Conservation (phyloP, 2,113 vertebrate species). For the Engraulis encrasicolus region DNA sequence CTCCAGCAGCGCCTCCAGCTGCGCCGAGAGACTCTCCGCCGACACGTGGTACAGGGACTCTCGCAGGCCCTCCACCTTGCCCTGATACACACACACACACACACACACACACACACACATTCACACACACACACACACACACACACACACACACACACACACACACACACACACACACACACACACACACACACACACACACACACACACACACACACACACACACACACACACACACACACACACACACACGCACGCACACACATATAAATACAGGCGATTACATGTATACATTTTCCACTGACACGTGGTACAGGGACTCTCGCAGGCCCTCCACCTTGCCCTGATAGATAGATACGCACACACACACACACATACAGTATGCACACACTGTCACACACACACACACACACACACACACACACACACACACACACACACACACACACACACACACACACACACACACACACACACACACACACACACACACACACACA, state of each 20-base stretch:
- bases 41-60: conserved; percentile 85
- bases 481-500: too few relatives aligned
- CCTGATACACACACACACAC: conserved; percentile 22
- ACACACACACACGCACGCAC: too few relatives aligned
- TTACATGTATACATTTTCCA: too few relatives aligned
- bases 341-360: conserved; percentile 24
- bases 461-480: too few relatives aligned
- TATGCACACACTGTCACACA: background rate
- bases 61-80: conserved; percentile 86
- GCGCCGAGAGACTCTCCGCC: conserved; percentile 81
- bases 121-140: background rate
- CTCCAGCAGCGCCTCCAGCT: conserved; percentile 89
- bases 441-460: too few relatives aligned
- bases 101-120: background rate
- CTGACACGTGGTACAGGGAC: conserved; percentile 82
- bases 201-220: too few relatives aligned
- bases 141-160: background rate
- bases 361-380: background rate
- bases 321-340: conserved; percentile 90
- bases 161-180: too few relatives aligned
- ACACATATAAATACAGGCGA: too few relatives aligned
- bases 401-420: conserved; percentile 7
- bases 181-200: too few relatives aligned
- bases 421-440: background rate
- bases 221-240: too few relatives aligned